Evolutionary conservation across 1,140 invertebrate genomes (phyloP), one percentile per base, ranked within the genome.

Genomic region (Cataglyphis hispanica): DNA sequence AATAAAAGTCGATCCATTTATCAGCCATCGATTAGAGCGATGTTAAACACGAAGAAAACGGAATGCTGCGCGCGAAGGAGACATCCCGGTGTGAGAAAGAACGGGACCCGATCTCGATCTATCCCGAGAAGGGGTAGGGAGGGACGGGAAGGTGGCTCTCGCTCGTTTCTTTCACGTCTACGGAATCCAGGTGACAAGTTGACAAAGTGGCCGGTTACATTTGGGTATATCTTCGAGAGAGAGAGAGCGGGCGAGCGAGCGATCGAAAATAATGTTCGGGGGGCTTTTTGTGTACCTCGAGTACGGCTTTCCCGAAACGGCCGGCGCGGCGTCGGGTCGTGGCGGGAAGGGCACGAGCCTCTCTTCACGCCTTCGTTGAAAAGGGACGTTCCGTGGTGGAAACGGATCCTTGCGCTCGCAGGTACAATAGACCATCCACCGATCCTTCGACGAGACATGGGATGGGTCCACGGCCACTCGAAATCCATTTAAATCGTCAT

Each of bases 401-500:
- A 40, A 84, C 69, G 85, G 61, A 88, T 89, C 75, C 81, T 66
- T 53, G 63, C 46, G 46, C 31, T n/a, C 69, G 69, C 69, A 67
- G 84, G 63, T 74, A 84, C 66, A 86, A 87, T 80, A 40, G 63
- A 40, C 50, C 16, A 16, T 60, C 19, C 27, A 37, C 25, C 66
- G 85, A 78, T 67, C 80, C 67, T 77, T 66, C 72, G 31, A 58
- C 25, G 11, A n/a, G 58, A 60, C 43, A 46, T 46, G 40, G 60
- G 53, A 77, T 69, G 84, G 16, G 25, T 43, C 34, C 60, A 31
- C 61, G 27, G 85, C 86, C 88, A 92, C 90, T 94, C 90, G 90
- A 93, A 90, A 93, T 91, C 93, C 88, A 93, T 93, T 94, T 94
- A 94, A 93, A 94, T 90, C 83, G 85, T 90, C 87, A 93, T 93